Conservation (phyloP, 2,888 invertebrate species). For the Sycophila texana region DNA sequence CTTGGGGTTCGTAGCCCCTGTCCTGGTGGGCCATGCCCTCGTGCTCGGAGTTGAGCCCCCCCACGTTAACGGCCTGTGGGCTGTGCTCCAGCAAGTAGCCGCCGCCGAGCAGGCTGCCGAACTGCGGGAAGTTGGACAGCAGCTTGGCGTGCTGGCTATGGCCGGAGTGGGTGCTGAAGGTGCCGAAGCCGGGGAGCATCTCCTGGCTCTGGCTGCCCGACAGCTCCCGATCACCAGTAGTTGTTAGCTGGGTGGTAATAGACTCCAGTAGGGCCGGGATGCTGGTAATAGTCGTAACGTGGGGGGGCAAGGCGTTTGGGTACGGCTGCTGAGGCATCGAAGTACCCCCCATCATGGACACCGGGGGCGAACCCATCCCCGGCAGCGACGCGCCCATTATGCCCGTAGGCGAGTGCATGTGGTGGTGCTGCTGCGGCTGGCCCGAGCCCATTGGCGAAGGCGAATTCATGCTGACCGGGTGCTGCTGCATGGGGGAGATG, state of each 20-base stretch:
- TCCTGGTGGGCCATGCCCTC: conserved; percentile 77
- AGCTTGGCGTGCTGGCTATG: conserved; percentile 70
- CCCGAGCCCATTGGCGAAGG: conserved; percentile 71
- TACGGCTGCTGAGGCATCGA: conserved; percentile 78
- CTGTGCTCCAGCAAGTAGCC: conserved; percentile 78
- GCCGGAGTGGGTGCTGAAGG: conserved; percentile 67
- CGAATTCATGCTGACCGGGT: conserved; percentile 70
- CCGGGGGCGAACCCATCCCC: conserved; percentile 69
- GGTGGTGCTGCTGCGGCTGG: conserved; percentile 74
- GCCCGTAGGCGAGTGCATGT: conserved; percentile 74
- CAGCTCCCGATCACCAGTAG: conserved; percentile 83
- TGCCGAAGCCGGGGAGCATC: conserved; percentile 69
- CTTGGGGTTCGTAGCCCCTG: conserved; percentile 72
- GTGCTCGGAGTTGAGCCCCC: conserved; percentile 82
- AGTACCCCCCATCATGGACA: conserved; percentile 72
- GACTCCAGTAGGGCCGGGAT: conserved; percentile 73
- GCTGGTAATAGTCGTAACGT: conserved; percentile 85
- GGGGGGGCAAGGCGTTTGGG: conserved; percentile 92
- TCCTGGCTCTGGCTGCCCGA: conserved; percentile 42
- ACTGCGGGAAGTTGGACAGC: conserved; percentile 82
- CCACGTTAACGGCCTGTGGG: conserved; percentile 85
- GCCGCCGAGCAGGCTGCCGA: conserved; percentile 75
- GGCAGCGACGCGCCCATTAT: conserved; percentile 74
- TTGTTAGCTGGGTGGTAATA: conserved; percentile 81
- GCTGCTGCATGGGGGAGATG: conserved; percentile 71